Percentiles rank a stretch among this genome's conserved stretches.
Conservation (phyloP, 64 coral and sea anemone genomes). For the Stylophora pistillata region DNA sequence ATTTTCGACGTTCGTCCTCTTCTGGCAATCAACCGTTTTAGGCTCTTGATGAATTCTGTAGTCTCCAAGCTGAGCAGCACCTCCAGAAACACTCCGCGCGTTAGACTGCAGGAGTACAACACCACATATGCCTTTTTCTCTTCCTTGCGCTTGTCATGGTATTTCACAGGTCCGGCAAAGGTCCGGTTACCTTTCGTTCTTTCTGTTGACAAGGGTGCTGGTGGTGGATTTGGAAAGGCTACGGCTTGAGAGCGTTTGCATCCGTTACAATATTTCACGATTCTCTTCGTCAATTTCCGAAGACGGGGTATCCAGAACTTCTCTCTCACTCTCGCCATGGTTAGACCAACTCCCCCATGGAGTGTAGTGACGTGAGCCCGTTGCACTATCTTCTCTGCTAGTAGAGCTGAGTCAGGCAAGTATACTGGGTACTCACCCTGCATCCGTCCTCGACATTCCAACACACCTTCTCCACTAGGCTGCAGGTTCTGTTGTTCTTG, state of each 20-base stretch:
- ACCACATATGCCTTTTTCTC: constrained; percentile 7
- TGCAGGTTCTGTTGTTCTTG: constrained; percentile 3
- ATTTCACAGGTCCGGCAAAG: not conserved
- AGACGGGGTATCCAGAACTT: no score
- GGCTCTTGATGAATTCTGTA: not conserved
- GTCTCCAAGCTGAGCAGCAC: not conserved
- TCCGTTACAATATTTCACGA: not conserved
- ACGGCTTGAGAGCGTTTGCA: not conserved
- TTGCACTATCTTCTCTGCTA: constrained; percentile 26
- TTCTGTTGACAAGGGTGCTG: not conserved
- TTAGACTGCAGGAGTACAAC: constrained; percentile 18
- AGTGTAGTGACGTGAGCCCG: constrained; percentile 17
- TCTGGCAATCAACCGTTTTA: not conserved
- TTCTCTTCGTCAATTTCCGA: not conserved
- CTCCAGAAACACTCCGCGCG: not conserved
- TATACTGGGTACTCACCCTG: constrained; percentile 36
- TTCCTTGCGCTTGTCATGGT: not conserved
- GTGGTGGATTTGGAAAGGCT: not conserved
- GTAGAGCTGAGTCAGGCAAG: no score
- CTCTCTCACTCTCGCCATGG: no score
- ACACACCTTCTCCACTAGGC: no score
- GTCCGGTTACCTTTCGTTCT: not conserved
- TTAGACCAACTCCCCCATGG: constrained; percentile 52
- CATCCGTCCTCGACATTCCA: no score
- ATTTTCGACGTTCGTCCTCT: not conserved